Evolutionary conservation across 1,140 invertebrate genomes (phyloP).

Genomic region (Drosophila miranda): DNA sequence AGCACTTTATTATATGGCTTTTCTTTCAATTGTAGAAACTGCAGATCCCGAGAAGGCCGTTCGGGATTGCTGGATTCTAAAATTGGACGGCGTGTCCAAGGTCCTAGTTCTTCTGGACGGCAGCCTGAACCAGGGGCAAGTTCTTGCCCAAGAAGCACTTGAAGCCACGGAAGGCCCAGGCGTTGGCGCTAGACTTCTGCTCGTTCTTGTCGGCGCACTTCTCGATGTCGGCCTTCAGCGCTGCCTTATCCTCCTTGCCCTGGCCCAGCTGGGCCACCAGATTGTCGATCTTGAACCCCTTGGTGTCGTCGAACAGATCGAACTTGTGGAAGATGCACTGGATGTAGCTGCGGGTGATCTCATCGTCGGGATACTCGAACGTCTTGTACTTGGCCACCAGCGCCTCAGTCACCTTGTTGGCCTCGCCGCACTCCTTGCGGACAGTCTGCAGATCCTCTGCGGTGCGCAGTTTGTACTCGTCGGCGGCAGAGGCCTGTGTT

Average conservation of each 20-base stretch:
- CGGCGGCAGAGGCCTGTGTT: conserved; percentile 60
- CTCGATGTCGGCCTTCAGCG: conserved; percentile 69
- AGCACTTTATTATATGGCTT: conserved; percentile 71
- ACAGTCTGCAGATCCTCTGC: conserved; percentile 71
- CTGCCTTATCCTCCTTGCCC: conserved; percentile 62
- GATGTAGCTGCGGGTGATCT: conserved; percentile 80
- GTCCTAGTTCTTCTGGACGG: conserved; percentile 75
- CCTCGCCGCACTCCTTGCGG: conserved; percentile 72
- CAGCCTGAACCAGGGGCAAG: conserved; percentile 74
- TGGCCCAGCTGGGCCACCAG: conserved; percentile 77
- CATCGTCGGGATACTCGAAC: conserved; percentile 81
- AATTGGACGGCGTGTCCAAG: conserved; percentile 7
- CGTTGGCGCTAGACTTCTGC: conserved; percentile 66
- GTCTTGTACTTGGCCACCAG: conserved; percentile 76
- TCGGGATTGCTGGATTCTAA: conserved; percentile 7
- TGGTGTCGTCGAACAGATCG: conserved; percentile 73
- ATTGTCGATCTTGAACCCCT: conserved; percentile 78
- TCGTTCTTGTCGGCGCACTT: conserved; percentile 82
- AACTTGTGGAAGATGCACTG: conserved; percentile 80
- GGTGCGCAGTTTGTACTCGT: conserved; percentile 78
- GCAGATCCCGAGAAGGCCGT: conserved; percentile 17
- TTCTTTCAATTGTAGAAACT: conserved; percentile 66
- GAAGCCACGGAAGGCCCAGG: conserved; percentile 79
- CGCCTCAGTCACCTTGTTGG: conserved; percentile 71
- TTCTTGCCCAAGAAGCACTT: conserved; percentile 81